A percentile compares a stretch with the other conserved stretches of the same genome.
These are phyloP conservation scores for Temnothorax unifasciatus DNA, from an alignment of 2,888 invertebrate species.

Conservation along the genomic window DNA sequence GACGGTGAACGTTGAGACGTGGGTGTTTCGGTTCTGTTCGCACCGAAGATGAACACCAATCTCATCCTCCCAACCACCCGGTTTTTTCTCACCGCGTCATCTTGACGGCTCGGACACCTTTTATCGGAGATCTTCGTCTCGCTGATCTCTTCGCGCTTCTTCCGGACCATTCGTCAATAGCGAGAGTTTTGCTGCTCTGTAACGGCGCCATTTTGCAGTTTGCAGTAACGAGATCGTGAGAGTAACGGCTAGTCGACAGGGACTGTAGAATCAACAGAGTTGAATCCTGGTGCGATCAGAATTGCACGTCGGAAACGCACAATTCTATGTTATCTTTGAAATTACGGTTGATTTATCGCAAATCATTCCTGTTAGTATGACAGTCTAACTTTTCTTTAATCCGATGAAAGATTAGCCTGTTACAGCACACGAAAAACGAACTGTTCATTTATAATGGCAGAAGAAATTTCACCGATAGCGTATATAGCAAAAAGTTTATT, in stretches of 20 bases:
- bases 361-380: background rate
- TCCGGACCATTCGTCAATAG: slow-evolving; percentile 37
- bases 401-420: slow-evolving; percentile 29
- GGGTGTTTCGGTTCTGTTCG: slow-evolving; percentile 70
- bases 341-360: slow-evolving; percentile 13
- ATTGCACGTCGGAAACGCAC: background rate
- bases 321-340: background rate
- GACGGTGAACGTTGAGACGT: slow-evolving; percentile 52
- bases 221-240: slow-evolving; percentile 33
- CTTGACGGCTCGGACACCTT: slow-evolving; percentile 26
- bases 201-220: slow-evolving; percentile 45
- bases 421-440: slow-evolving; percentile 4
- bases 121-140: background rate
- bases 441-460: slow-evolving; percentile 36
- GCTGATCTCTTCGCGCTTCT: slow-evolving; percentile 27
- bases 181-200: slow-evolving; percentile 31
- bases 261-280: background rate
- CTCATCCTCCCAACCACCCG: slow-evolving; percentile 15
- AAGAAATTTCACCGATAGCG: background rate
- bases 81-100: slow-evolving; percentile 26
- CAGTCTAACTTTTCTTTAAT: slow-evolving; percentile 13
- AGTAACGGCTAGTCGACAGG: background rate
- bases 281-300: background rate
- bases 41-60: slow-evolving; percentile 41
- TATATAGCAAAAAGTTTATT: no score